Evolutionary conservation across 2,888 invertebrate species (phyloP).

Genomic region (Dynastes maya): DNA sequence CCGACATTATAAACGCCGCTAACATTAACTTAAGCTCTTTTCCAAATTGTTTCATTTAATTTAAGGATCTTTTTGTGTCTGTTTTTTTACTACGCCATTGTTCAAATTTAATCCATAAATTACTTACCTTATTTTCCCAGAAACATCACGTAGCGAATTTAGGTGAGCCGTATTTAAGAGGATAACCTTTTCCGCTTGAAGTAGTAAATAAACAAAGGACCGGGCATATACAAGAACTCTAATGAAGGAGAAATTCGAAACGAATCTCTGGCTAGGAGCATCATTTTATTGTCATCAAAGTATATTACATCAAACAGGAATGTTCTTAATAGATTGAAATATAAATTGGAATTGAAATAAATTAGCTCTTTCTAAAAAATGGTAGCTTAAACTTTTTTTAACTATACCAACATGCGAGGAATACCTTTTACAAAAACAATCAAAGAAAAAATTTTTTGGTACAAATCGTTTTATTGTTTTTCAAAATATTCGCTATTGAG

Average conservation of each 20-base stretch:
- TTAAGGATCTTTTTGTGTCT: slow-evolving; percentile 7
- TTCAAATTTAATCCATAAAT: neutral
- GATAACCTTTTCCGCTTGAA: slow-evolving; percentile 17
- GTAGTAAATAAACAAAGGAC: slow-evolving; percentile 5
- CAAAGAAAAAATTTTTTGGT: too few relatives aligned
- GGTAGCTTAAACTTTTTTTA: too few relatives aligned
- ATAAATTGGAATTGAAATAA: too few relatives aligned
- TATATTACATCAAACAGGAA: too few relatives aligned
- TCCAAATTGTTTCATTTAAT: slow-evolving; percentile 34
- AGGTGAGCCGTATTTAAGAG: slow-evolving; percentile 2
- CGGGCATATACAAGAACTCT: neutral
- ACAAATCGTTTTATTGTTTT: too few relatives aligned
- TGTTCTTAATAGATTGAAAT: too few relatives aligned
- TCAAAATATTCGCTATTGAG: too few relatives aligned
- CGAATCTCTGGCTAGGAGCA: neutral
- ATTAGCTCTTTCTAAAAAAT: too few relatives aligned
- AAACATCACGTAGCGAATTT: neutral
- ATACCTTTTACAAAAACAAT: too few relatives aligned
- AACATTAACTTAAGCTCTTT: slow-evolving; percentile 28
- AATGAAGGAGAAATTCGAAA: neutral
- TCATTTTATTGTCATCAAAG: too few relatives aligned
- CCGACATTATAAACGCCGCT: slow-evolving; percentile 18
- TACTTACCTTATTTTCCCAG: neutral
- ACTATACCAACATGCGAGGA: too few relatives aligned
- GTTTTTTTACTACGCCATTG: neutral